A percentile compares a stretch with the other conserved stretches of the same genome.
These are phyloP conservation scores for Phataginus tetradactyla DNA, from an alignment of 2,797 vertebrate genomes.

Conservation along the genomic window DNA sequence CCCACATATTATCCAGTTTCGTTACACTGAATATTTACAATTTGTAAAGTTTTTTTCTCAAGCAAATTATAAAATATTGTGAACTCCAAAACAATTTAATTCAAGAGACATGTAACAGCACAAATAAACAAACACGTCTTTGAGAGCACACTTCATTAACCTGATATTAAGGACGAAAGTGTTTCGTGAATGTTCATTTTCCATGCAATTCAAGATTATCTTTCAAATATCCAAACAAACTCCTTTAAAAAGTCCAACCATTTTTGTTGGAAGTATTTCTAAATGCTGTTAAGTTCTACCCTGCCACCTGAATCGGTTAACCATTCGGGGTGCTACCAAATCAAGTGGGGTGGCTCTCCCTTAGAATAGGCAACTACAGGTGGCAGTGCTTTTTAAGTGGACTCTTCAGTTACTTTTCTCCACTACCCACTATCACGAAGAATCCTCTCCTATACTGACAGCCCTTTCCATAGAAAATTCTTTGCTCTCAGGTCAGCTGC, in stretches of 20 bases:
- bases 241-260: neutral
- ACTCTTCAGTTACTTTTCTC: neutral
- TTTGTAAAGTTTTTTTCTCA: neutral
- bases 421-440: neutral
- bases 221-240: constrained; percentile 27
- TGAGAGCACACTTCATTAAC: neutral
- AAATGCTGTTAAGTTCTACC: neutral
- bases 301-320: neutral
- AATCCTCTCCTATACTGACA: neutral
- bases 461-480: neutral
- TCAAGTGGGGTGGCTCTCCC: neutral
- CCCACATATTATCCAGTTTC: neutral
- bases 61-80: constrained; percentile 46
- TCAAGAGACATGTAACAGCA: neutral
- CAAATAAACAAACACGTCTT: neutral
- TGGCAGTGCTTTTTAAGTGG: neutral
- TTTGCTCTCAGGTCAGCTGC: neutral
- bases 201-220: constrained; percentile 15
- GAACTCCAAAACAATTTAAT: constrained; percentile 12
- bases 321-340: neutral
- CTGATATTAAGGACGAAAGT: constrained; percentile 2
- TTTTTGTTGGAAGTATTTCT: constrained; percentile 30
- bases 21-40: neutral
- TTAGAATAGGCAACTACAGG: neutral
- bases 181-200: constrained; percentile 33